Conservation (phyloP, 2,797 vertebrate species). For the Fundulus diaphanus region DNA sequence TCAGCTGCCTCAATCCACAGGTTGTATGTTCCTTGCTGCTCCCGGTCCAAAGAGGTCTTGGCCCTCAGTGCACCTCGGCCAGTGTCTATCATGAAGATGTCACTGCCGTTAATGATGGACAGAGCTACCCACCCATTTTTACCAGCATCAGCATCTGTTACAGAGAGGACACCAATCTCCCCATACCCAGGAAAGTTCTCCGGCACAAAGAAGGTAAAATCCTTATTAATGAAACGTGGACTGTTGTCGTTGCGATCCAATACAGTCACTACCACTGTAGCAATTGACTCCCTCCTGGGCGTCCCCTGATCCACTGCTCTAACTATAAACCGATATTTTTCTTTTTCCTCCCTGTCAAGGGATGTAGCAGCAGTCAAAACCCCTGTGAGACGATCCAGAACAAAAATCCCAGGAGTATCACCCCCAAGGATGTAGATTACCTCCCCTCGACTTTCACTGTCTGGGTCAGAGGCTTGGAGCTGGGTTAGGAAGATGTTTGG, state of each 20-base stretch:
- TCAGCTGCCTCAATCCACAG: constrained; percentile 95
- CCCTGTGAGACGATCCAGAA: constrained; percentile 87
- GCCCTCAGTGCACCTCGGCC: constrained; percentile 93
- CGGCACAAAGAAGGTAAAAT: constrained; percentile 98
- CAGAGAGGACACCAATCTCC: constrained; percentile 95
- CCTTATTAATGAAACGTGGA: constrained; percentile 97
- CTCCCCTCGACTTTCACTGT: constrained; percentile 88
- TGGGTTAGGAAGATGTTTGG: constrained; percentile 91
- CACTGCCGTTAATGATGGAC: constrained; percentile 94
- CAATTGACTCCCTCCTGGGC: constrained; percentile 90
- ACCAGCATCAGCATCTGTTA: constrained; percentile 92
- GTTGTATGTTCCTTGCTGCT: constrained; percentile 94
- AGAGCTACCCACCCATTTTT: constrained; percentile 96
- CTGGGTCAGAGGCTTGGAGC: constrained; percentile 90
- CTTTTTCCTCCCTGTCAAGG: constrained; percentile 95
- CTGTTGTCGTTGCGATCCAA: constrained; percentile 98
- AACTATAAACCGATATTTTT: constrained; percentile 93
- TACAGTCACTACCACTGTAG: constrained; percentile 90
- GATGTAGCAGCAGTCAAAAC: constrained; percentile 90
- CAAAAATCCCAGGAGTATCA: constrained; percentile 90
- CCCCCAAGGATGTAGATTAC: constrained; percentile 91
- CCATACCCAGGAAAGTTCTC: constrained; percentile 98
- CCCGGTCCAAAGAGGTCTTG: constrained; percentile 92
- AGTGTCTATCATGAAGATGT: constrained; percentile 97
- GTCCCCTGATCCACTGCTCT: constrained; percentile 91